Evolutionary conservation across 2,797 vertebrate species (phyloP).

Genomic region (Poliocrania exsul): DNA sequence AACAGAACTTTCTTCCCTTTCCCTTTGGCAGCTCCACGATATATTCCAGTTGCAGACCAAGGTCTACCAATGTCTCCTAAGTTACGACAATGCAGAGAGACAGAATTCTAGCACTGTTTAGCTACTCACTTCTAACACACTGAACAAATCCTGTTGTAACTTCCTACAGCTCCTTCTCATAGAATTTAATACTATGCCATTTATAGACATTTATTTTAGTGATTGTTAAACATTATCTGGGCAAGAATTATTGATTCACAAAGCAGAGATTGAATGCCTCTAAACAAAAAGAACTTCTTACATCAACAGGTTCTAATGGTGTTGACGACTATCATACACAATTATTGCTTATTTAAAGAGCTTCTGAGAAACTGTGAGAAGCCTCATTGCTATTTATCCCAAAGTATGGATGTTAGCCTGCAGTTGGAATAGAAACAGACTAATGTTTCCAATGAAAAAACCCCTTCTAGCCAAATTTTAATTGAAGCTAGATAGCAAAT

Average conservation of each 20-base stretch:
- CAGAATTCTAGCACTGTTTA: not conserved
- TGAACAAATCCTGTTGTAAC: not conserved
- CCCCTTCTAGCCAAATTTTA: not conserved
- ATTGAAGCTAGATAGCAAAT: not conserved
- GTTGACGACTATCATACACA: not conserved
- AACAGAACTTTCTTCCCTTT: not conserved
- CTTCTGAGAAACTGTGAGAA: constrained; percentile 19
- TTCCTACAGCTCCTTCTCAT: not conserved
- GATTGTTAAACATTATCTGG: not conserved
- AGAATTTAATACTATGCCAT: not conserved
- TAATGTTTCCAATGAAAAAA: constrained; percentile 3
- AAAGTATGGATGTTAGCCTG: not conserved
- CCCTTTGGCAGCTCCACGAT: not conserved
- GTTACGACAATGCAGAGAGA: accelerated
- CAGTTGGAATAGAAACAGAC: not conserved
- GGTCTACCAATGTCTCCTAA: not conserved
- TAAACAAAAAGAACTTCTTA: not conserved
- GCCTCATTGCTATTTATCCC: constrained; percentile 4
- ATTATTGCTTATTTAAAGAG: constrained; percentile 18
- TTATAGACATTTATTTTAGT: not conserved
- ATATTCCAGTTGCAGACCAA: not conserved
- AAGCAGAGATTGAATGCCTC: not conserved
- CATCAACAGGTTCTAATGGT: not conserved
- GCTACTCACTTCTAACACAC: not conserved
- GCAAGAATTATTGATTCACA: not conserved